Conservation (phyloP, 1,140 invertebrate species). For the Tigriopus japonicus region DNA sequence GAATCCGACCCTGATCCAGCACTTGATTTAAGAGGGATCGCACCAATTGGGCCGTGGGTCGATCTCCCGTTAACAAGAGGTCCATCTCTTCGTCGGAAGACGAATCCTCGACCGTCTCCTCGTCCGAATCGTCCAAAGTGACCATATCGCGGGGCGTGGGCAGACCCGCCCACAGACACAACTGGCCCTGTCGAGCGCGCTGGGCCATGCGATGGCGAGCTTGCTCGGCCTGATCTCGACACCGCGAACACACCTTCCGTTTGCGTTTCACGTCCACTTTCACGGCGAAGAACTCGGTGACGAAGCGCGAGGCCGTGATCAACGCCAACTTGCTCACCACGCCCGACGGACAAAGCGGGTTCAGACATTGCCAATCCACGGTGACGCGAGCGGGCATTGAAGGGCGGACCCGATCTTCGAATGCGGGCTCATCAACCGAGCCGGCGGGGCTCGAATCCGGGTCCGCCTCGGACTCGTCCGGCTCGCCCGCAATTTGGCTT, state of each 20-base stretch:
- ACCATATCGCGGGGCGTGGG: not conserved
- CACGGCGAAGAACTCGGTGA: not conserved
- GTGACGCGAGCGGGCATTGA: too few species aligned
- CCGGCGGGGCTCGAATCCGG: too few species aligned
- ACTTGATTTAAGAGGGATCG: not conserved
- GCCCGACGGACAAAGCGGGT: not conserved
- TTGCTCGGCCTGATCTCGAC: not conserved
- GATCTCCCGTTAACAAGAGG: not conserved
- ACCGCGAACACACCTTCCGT: not conserved
- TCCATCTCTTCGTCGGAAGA: not conserved
- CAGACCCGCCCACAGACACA: not conserved
- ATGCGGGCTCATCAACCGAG: too few species aligned
- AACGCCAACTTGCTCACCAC: not conserved
- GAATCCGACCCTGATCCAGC: not conserved
- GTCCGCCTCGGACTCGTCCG: too few species aligned
- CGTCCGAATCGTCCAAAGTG: constrained; percentile 2
- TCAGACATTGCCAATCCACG: not conserved
- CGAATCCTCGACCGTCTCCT: not conserved
- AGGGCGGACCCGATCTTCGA: too few species aligned
- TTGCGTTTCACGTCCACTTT: not conserved
- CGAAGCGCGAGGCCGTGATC: not conserved
- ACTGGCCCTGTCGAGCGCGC: too few species aligned
- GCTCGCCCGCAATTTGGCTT: too few species aligned
- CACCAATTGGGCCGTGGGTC: not conserved
- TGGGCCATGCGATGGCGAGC: not conserved